These are phyloP conservation scores for Pararge aegeria DNA, from an alignment of 1,140 invertebrate species.

Conservation along the genomic window DNA sequence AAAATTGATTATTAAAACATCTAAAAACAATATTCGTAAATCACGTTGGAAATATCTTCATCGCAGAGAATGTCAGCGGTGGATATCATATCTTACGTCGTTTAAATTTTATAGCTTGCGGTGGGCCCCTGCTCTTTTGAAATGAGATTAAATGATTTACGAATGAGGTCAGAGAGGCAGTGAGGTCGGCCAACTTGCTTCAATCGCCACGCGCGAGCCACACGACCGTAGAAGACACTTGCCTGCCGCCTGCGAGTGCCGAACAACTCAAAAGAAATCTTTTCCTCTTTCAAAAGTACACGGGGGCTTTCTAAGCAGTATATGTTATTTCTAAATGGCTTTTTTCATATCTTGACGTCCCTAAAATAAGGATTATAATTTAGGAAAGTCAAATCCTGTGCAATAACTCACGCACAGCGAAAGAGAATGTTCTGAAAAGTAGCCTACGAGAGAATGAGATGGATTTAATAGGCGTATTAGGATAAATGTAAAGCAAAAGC, in stretches of 20 bases:
- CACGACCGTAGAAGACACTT: slow-evolving; percentile 40
- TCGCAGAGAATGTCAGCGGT: slow-evolving; percentile 21
- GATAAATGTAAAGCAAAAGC: no score
- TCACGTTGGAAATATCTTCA: slow-evolving; percentile 36
- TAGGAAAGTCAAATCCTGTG: no score
- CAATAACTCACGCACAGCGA: no score
- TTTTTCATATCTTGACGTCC: no score
- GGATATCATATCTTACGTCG: slow-evolving; percentile 44
- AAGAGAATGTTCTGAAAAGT: no score
- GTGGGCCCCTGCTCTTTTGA: slow-evolving; percentile 53
- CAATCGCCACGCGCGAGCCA: slow-evolving; percentile 55
- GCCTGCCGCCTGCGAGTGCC: slow-evolving; percentile 13
- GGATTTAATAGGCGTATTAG: no score
- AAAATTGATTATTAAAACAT: slow-evolving; percentile 21
- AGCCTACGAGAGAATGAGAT: no score
- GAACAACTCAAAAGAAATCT: background rate
- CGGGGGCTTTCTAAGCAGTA: no score
- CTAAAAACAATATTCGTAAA: slow-evolving; percentile 32
- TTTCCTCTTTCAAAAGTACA: slow-evolving; percentile 11
- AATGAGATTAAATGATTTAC: slow-evolving; percentile 75
- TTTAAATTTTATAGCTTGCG: slow-evolving; percentile 50
- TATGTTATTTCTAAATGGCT: no score
- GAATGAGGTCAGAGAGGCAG: slow-evolving; percentile 69
- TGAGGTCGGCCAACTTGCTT: slow-evolving; percentile 55
- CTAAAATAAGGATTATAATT: no score